Conservation (phyloP, 2,888 invertebrate species). For the Deroplatys truncata region DNA sequence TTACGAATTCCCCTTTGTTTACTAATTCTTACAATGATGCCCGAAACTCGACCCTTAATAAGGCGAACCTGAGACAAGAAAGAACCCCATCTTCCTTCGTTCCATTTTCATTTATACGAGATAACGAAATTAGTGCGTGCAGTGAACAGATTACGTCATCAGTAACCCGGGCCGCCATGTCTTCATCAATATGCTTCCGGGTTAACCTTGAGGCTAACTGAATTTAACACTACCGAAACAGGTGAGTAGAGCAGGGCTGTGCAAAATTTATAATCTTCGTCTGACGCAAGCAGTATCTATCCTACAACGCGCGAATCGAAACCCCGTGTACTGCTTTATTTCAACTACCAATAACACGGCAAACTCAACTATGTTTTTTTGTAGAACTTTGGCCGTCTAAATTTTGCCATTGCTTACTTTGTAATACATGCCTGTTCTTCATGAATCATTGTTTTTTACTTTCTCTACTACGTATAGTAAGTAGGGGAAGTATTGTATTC, state of each 20-base stretch:
- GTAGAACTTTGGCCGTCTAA: too few species aligned
- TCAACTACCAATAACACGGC: too few species aligned
- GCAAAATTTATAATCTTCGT: neutral
- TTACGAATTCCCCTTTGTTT: too few species aligned
- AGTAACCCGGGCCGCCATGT: neutral
- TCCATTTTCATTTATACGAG: neutral
- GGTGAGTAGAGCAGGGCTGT: neutral
- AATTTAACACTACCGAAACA: neutral
- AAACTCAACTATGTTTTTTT: too few species aligned
- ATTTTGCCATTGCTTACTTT: too few species aligned
- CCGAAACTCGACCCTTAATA: neutral
- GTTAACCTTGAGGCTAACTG: slow-evolving; percentile 14
- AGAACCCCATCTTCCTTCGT: neutral
- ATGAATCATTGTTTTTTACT: too few species aligned
- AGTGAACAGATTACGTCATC: neutral
- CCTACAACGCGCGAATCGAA: neutral
- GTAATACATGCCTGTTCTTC: too few species aligned
- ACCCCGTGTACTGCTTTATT: too few species aligned
- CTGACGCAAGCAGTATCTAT: neutral
- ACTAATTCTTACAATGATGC: neutral
- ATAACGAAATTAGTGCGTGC: neutral
- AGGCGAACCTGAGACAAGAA: neutral
- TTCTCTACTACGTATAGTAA: too few species aligned
- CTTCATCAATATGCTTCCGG: neutral
- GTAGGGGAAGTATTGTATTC: too few species aligned